These are phyloP conservation scores for Chitala chitala DNA, from an alignment of 2,113 vertebrate species.

Conservation along the genomic window DNA sequence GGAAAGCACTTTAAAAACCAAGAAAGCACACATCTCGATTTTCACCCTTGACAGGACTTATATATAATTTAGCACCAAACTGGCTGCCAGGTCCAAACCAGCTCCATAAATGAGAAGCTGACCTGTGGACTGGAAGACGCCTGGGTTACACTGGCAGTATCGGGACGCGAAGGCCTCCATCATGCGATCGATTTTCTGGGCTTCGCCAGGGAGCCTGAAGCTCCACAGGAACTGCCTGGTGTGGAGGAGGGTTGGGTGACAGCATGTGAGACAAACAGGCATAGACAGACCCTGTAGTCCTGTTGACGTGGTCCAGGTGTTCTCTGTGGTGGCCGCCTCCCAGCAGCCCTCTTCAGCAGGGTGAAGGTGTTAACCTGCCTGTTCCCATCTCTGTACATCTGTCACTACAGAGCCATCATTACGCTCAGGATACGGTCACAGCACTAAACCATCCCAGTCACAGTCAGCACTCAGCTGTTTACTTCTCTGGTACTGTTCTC, in stretches of 20 bases:
- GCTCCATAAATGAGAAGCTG: too few relatives aligned
- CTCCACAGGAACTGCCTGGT: conserved; percentile 95
- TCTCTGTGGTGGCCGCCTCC: neutral
- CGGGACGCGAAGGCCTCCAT: conserved; percentile 95
- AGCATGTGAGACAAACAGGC: neutral
- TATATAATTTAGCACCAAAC: neutral
- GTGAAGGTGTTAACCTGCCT: neutral
- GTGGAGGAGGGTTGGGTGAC: neutral
- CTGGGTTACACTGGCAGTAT: conserved; percentile 94
- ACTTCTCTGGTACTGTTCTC: neutral
- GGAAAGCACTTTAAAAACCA: too few relatives aligned
- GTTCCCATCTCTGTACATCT: neutral
- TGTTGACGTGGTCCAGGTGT: neutral
- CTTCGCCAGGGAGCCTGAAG: conserved; percentile 91
- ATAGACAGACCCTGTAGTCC: neutral
- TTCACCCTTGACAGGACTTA: too few relatives aligned
- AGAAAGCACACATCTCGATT: too few relatives aligned
- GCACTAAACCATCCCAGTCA: neutral
- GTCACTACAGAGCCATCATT: neutral
- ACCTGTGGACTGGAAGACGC: conserved; percentile 98
- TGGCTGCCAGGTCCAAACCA: too few relatives aligned
- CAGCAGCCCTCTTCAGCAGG: neutral
- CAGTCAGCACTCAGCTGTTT: neutral
- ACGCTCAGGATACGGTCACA: neutral
- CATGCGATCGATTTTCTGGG: conserved; percentile 97